phyloP scores from a whole-genome alignment of 1,140 invertebrate species.

The Caenorhabditis latens region DNA sequence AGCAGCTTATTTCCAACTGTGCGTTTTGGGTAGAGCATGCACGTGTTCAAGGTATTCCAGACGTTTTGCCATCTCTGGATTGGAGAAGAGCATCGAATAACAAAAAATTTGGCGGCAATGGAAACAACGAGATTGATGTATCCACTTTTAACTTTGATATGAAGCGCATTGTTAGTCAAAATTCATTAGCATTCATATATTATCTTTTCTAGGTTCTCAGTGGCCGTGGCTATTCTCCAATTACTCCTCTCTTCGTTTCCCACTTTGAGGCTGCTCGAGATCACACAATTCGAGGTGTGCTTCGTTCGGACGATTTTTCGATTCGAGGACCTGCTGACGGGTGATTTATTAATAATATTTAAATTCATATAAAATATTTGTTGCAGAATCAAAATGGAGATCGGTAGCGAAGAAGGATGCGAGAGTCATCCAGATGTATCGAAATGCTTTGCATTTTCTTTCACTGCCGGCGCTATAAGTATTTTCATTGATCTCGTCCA shows the following conservation, averaged over 20 bases:
- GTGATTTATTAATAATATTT: background rate
- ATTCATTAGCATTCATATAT: background rate
- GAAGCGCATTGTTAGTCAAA: background rate
- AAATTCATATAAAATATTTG: background rate
- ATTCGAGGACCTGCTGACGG: background rate
- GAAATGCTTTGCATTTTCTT: constrained; percentile 1
- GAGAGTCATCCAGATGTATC: constrained; percentile 3
- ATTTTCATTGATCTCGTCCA: constrained; percentile 10
- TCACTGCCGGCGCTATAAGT: background rate
- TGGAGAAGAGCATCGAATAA: constrained; percentile 25
- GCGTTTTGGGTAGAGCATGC: constrained; percentile 29
- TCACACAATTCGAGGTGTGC: background rate
- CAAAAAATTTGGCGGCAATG: background rate
- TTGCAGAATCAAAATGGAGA: constrained; percentile 21
- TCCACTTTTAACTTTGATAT: constrained; percentile 15
- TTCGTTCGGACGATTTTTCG: constrained; percentile 17
- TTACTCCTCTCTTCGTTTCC: background rate
- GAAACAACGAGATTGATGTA: background rate
- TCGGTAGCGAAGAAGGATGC: background rate
- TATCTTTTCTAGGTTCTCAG: background rate
- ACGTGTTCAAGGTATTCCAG: background rate
- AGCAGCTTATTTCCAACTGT: background rate
- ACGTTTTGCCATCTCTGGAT: constrained; percentile 1
- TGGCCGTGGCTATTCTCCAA: constrained; percentile 6
- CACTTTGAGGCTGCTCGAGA: background rate